A percentile compares a stretch with the other conserved stretches of the same genome.
Conservation (phyloP, 2,113 vertebrate genomes). For the Cheilinus undulatus region DNA sequence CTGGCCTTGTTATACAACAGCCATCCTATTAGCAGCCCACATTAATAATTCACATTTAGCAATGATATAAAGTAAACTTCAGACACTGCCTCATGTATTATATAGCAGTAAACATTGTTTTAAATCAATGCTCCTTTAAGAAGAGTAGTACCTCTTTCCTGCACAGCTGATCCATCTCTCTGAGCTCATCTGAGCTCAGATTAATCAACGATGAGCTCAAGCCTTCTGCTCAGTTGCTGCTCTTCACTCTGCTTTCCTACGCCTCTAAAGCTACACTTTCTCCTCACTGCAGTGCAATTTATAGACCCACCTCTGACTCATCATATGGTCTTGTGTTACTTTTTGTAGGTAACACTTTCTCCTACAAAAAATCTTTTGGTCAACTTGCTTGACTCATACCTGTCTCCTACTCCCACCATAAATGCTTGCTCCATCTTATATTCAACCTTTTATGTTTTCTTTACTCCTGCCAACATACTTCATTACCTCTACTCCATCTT, state of each 20-base stretch:
- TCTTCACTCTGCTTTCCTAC: constrained; percentile 31
- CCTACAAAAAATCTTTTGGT: constrained; percentile 17
- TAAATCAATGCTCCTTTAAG: background rate
- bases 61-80: background rate
- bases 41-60: background rate
- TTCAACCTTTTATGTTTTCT: constrained; percentile 14
- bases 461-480: constrained; percentile 2
- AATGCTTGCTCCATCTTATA: constrained; percentile 3
- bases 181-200: constrained; percentile 13
- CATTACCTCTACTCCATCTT: constrained; percentile 15
- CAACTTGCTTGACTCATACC: constrained; percentile 18
- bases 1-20: no score
- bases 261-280: constrained; percentile 34
- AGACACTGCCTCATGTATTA: background rate
- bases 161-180: constrained; percentile 8
- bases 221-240: constrained; percentile 37
- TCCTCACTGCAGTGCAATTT: constrained; percentile 49
- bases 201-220: constrained; percentile 27
- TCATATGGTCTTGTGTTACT: constrained; percentile 37
- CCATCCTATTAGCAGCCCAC: background rate
- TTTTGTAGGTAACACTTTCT: constrained; percentile 13
- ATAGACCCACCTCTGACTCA: constrained; percentile 61
- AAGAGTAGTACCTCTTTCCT: constrained; percentile 11
- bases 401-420: background rate
- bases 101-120: background rate